Evolutionary conservation across 1,140 invertebrate genomes (phyloP), one percentile per base, ranked within the genome.

Genomic region (Anoplophora glabripennis): DNA sequence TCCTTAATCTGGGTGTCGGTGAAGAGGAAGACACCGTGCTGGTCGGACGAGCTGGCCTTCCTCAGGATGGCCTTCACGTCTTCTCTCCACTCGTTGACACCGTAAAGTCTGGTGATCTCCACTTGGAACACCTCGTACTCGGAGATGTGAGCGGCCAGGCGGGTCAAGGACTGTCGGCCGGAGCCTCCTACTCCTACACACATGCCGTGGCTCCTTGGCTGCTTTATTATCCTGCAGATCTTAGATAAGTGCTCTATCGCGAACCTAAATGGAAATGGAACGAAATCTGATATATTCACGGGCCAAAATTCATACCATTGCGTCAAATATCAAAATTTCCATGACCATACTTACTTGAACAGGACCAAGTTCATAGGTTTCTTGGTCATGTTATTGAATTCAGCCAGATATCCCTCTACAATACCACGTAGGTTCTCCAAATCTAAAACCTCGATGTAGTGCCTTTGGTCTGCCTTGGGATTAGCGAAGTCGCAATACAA

Each of bases 401-500:
- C 86, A 0, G 82, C 77, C n/a, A 89, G 69, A 65, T 80, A 83
- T 3, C 78, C 76, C 18, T 81, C 51, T 4, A 81, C 45, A 0
- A 75, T 51, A 8, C 66, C 52, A 0, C 21, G 42, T 17, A 65
- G 36, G 46, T 59, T 77, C 1, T 83, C 76, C 4, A 83, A 64
- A 45, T 87, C 79, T n/a, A 70, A 80, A 28, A 89, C 83, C 69
- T 88, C 85, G 42, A 80, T 66, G 62, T 90, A 90, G 28, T 81
- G 79, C 42, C 79, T 73, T 5, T 17, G 9, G 8, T 11, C 28
- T n/a, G 42, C 28, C 66, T 84, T 81, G 1, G 83, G 79, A 59
- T 86, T 81, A 76, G 87, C 80, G 68, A 86, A 89, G 70, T 89
- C 87, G 47, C 87, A 99, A 74, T 92, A 99, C 33, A 98, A 86